A percentile compares a stretch with the other conserved stretches of the same genome.
Conservation (phyloP, 2,797 vertebrate genomes). For the Gallinago nigripennis region DNA sequence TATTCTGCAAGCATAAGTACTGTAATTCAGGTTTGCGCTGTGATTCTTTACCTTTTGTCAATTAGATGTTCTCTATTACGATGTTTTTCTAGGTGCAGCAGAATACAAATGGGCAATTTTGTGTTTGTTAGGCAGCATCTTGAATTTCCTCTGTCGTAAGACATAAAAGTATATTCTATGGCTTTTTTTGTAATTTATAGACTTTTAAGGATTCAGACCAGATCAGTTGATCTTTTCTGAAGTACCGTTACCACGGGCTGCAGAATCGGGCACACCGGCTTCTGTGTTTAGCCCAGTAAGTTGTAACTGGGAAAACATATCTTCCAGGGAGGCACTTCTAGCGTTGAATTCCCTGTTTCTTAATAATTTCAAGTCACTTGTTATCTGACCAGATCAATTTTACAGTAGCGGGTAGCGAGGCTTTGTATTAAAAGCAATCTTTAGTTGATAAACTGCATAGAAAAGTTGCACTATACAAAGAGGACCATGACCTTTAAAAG, state of each 20-base stretch:
- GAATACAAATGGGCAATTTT: background rate
- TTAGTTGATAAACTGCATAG: background rate
- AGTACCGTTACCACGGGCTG: background rate
- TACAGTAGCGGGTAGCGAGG: accelerated
- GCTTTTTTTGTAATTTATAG: background rate
- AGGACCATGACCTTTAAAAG: background rate
- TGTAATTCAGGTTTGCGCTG: background rate
- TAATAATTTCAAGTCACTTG: background rate
- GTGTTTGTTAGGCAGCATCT: background rate
- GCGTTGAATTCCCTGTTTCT: background rate
- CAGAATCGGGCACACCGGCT: background rate
- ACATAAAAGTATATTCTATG: background rate
- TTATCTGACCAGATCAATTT: background rate
- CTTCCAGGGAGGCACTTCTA: background rate
- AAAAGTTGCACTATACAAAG: background rate
- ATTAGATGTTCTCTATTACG: background rate
- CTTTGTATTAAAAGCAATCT: background rate
- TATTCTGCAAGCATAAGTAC: background rate
- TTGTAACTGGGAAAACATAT: background rate
- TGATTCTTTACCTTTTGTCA: background rate
- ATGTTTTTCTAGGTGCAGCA: background rate
- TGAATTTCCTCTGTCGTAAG: background rate
- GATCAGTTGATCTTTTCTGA: background rate
- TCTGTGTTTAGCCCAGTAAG: background rate
- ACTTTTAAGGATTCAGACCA: background rate